Evolutionary conservation across 2,113 vertebrate genomes (phyloP), one percentile per base, ranked within the genome.

Genomic region (Trematomus loennbergii): DNA sequence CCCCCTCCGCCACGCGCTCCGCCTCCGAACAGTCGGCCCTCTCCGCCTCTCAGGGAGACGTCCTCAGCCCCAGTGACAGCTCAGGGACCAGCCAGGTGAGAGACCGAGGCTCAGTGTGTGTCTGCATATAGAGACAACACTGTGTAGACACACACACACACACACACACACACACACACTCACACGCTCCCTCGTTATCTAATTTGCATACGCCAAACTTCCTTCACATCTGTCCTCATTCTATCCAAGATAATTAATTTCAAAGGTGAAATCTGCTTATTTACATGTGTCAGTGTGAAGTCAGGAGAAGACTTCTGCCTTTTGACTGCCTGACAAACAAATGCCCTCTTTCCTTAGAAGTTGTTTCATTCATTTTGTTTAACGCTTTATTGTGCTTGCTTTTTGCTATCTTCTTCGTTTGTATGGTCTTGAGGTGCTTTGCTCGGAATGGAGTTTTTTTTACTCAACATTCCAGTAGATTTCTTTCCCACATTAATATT

Each of bases 1-100:
- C 96, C 0, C 94, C 95, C 69, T 92, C 94, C 25, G 89, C 94
- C 63, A 91, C 92, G 15, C 94, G 86, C 66, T 92, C 95, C 80
- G 83, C 94, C 78, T 96, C 94, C 9, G 95, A 96, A 73, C 95
- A 92, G 92, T 93, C 95, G 1, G 95, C 95, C 0, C 59, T 94
- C 87, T 95, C 96, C 1, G 95, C 94, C 73, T 95, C 96, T 89
- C 97, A 96, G 92, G 98, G 94, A 91, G 97, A 97, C 13, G 88
- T 93, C 50, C 90, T 93, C 83, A 95, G 82, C 87, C 94, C 93
- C 60, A 95, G 95, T 57, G 94, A 93, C 79, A 96, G 95, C 94
- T 93, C 96, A 87, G 96, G 95, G 83, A 96, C 92, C 91, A 92
- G 92, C 8, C 96, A 95, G 97, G 98, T 99, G 91, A 1, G 82